A percentile compares a stretch with the other conserved stretches of the same genome.
Conservation (phyloP, 2,797 vertebrate species). For the Tolypeutes matacus region DNA sequence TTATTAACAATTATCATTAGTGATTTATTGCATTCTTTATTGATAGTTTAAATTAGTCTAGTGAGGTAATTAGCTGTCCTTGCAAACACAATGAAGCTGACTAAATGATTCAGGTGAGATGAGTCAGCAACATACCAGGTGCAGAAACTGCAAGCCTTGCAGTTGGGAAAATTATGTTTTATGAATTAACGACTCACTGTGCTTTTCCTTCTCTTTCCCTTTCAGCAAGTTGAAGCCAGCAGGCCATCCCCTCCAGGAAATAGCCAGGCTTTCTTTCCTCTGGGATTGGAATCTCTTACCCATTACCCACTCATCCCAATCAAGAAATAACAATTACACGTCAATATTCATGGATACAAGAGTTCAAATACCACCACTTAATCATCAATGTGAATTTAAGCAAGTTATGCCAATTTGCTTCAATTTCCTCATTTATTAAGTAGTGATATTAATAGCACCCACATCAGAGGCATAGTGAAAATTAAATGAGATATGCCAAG, state of each 20-base stretch:
- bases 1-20: slow-evolving; percentile 77
- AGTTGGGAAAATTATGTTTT: slow-evolving; percentile 84
- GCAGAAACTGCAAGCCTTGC: slow-evolving; percentile 83
- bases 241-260: slow-evolving; percentile 72
- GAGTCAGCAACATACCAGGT: slow-evolving; percentile 85
- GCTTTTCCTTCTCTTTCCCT: slow-evolving; percentile 82
- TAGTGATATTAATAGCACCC: background rate
- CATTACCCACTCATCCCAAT: background rate
- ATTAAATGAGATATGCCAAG: background rate
- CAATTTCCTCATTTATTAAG: background rate
- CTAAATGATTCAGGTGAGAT: slow-evolving; percentile 85
- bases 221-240: slow-evolving; percentile 63
- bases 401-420: background rate
- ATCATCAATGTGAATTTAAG: background rate
- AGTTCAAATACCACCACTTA: background rate
- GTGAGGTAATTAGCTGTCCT: slow-evolving; percentile 75
- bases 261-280: slow-evolving; percentile 29
- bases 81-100: slow-evolving; percentile 79
- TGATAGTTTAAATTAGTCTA: slow-evolving; percentile 77
- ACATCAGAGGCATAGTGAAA: background rate
- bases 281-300: slow-evolving; percentile 49
- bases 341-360: background rate
- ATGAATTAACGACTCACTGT: slow-evolving; percentile 84
- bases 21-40: slow-evolving; percentile 81
- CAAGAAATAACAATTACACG: background rate